These are phyloP conservation scores for Hyperoplus lanceolatus DNA, from an alignment of 2,797 vertebrate species.

Conservation along the genomic window DNA sequence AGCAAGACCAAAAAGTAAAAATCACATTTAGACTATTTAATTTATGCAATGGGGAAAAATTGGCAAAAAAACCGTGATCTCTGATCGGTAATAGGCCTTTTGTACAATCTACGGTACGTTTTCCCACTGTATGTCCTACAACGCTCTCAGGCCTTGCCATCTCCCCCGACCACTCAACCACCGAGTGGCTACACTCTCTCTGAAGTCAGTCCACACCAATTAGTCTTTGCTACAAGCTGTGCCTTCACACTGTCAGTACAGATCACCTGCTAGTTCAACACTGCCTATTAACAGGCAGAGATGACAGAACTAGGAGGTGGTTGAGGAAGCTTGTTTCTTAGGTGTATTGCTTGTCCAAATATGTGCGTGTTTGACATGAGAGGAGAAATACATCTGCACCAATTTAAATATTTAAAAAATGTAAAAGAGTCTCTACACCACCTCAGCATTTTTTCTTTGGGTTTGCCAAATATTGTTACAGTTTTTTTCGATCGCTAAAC, in stretches of 20 bases:
- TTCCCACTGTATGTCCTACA: slow-evolving; percentile 38
- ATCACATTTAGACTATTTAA: too few species aligned
- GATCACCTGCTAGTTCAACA: slow-evolving; percentile 71
- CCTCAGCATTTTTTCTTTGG: neutral
- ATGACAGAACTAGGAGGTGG: slow-evolving; percentile 57
- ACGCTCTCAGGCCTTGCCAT: slow-evolving; percentile 51
- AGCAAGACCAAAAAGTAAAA: too few species aligned
- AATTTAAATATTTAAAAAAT: slow-evolving; percentile 18
- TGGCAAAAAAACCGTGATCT: too few species aligned
- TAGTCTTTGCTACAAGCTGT: slow-evolving; percentile 71
- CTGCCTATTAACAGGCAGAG: slow-evolving; percentile 58
- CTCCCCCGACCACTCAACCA: slow-evolving; percentile 63
- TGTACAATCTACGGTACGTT: slow-evolving; percentile 10
- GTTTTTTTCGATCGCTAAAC: too few species aligned
- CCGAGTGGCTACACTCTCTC: slow-evolving; percentile 56
- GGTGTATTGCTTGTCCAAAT: slow-evolving; percentile 29
- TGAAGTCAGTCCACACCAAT: slow-evolving; percentile 78
- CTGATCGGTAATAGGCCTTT: neutral
- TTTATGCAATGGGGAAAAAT: too few species aligned
- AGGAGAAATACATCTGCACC: slow-evolving; percentile 4
- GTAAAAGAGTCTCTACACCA: neutral
- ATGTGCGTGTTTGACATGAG: slow-evolving; percentile 11
- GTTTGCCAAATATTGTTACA: slow-evolving; percentile 14
- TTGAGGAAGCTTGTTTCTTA: slow-evolving; percentile 23
- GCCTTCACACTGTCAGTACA: slow-evolving; percentile 73